These are phyloP conservation scores for Popillia japonica DNA, from an alignment of 1,140 invertebrate genomes.

Conservation along the genomic window DNA sequence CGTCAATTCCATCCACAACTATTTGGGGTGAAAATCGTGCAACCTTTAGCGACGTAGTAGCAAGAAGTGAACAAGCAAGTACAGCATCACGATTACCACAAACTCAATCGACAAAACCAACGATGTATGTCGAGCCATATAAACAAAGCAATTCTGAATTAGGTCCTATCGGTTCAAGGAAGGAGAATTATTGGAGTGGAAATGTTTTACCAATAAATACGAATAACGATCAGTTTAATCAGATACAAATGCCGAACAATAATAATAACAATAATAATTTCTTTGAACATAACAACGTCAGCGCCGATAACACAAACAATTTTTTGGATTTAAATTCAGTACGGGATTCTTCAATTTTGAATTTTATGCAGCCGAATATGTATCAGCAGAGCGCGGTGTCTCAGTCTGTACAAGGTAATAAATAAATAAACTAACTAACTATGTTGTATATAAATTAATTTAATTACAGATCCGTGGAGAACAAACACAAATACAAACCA, in stretches of 20 bases:
- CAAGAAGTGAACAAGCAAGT: slow-evolving; percentile 54
- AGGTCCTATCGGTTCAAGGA: slow-evolving; percentile 58
- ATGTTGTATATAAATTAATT: slow-evolving; percentile 5
- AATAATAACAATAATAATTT: slow-evolving; percentile 18
- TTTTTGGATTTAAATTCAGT: slow-evolving; percentile 41
- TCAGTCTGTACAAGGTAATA: background rate
- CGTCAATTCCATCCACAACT: slow-evolving; percentile 53
- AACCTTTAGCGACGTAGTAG: slow-evolving; percentile 68
- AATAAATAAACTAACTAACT: no score
- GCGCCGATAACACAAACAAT: background rate
- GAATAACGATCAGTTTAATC: slow-evolving; percentile 25
- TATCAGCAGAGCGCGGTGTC: background rate
- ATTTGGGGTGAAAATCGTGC: slow-evolving; percentile 66
- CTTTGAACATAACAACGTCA: slow-evolving; percentile 3
- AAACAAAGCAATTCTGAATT: slow-evolving; percentile 53
- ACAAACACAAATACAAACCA: background rate
- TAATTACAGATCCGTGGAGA: slow-evolving; percentile 46
- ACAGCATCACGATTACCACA: background rate
- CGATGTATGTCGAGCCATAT: slow-evolving; percentile 59
- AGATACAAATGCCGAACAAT: background rate
- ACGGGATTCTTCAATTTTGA: slow-evolving; percentile 26
- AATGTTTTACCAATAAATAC: slow-evolving; percentile 37
- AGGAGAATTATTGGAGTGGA: slow-evolving; percentile 47
- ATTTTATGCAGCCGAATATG: slow-evolving; percentile 40
- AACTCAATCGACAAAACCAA: slow-evolving; percentile 49